These are phyloP conservation scores for Athene cunicularia DNA, from an alignment of 2,113 vertebrate genomes.

Conservation along the genomic window DNA sequence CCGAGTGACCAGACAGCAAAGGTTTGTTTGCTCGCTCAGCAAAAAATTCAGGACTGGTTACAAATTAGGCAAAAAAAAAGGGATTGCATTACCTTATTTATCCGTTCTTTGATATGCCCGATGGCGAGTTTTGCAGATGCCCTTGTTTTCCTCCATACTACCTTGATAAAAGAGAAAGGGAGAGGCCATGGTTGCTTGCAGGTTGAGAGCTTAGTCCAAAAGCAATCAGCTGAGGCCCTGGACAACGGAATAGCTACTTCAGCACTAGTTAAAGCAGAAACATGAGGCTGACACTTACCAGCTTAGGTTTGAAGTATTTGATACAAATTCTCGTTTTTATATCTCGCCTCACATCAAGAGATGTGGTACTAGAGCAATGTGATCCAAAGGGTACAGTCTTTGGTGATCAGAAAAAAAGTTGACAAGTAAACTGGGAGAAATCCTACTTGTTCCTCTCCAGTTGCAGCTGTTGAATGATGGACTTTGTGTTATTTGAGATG, in stretches of 20 bases:
- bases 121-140: not conserved
- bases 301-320: not conserved
- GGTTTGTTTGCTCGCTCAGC: not conserved
- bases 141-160: not conserved
- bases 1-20: not conserved
- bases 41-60: not conserved
- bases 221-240: not conserved
- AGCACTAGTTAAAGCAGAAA: not conserved
- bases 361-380: not conserved
- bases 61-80: not conserved
- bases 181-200: not conserved
- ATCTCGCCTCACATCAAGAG: not conserved
- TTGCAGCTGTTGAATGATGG: not conserved
- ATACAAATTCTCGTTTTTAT: not conserved
- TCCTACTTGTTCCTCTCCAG: not conserved
- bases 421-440: not conserved
- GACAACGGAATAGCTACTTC: not conserved
- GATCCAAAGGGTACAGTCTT: too few species aligned
- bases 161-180: not conserved
- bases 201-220: not conserved
- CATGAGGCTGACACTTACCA: not conserved
- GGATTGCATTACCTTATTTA: not conserved
- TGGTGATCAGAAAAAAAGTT: not conserved
- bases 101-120: not conserved
- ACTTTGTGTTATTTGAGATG: not conserved